Evolutionary conservation across 2,113 vertebrate species (phyloP), one percentile per base, ranked within the genome.

Genomic region (Marmota flaviventris): DNA sequence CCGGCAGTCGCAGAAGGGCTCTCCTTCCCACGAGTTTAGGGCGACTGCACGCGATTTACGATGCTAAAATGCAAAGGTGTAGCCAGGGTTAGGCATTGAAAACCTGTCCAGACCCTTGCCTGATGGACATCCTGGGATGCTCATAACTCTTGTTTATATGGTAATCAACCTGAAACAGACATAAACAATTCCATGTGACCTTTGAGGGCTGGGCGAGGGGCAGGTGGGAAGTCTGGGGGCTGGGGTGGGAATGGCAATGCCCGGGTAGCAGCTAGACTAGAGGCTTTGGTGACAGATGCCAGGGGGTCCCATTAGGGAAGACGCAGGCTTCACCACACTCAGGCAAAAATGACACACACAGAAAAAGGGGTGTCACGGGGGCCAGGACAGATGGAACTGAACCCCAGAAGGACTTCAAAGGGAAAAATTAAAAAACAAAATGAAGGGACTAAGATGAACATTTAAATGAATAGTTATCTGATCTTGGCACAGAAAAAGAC

Each of bases 71-170:
- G 18, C 75, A 93, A 77, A 84, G 20, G 48, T 4, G 27, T 8
- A 13, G 1, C 78, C 29, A 72, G 65, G 53, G 72, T 37, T 25
- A 48, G 56, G 84, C 39, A 39, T 83, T 29, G 78, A 58, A 96
- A 82, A 24, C 63, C 56, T 17, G 63, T 85, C 5, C 37, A 69
- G 69, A 42, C 13, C 69, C 83, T 73, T 5, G 9, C 48, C 81
- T 76, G 56, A 75, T 4, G 76, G 79, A 76, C 18, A 81, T 76
- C 85, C 94, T 93, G 61, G 86, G 76, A 10, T 72, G 63, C 65
- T 91, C 63, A 8, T 34, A n/a, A 87, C 10, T 65, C 91, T 91
- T 12, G n/a, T 56, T 51, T 65, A 63, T 29, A 24, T 70, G 53
- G 69, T 6, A 11, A 48, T 78, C 51, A 25, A 7, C n/a, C 45